These are phyloP conservation scores for Mustela nigripes DNA, from an alignment of 2,113 vertebrate genomes.

Conservation along the genomic window DNA sequence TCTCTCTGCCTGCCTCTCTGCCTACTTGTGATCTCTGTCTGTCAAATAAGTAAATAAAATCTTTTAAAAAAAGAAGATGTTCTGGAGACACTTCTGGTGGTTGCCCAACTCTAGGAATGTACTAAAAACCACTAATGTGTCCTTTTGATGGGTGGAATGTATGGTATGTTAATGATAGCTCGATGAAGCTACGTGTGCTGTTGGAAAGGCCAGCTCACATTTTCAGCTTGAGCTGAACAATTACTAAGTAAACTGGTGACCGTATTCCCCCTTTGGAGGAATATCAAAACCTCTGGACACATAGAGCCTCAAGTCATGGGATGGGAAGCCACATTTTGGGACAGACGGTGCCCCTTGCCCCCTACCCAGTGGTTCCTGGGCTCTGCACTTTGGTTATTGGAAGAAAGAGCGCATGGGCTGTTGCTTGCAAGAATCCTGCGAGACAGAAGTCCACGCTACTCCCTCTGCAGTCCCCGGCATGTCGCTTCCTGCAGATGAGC, in stretches of 20 bases:
- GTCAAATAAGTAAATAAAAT: no score
- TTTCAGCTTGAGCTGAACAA: not conserved
- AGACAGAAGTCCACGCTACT: no score
- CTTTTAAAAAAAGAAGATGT: no score
- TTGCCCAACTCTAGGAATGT: not conserved
- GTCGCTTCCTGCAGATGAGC: not conserved
- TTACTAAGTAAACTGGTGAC: not conserved
- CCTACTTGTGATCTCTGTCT: no score
- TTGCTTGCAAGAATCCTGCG: not conserved
- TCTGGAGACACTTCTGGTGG: not conserved
- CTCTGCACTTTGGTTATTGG: not conserved
- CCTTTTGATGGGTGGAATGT: not conserved
- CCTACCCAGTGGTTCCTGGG: not conserved
- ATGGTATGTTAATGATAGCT: not conserved
- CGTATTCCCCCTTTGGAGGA: not conserved
- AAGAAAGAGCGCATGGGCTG: not conserved
- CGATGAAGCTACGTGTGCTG: not conserved
- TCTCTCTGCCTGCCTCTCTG: no score
- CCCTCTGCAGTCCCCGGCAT: no score
- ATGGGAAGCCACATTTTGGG: not conserved
- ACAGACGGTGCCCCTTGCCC: no score
- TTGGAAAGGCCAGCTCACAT: not conserved
- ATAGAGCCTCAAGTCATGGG: not conserved
- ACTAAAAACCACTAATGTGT: not conserved
- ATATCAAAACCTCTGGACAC: not conserved